Evolutionary conservation across 2,888 invertebrate species (phyloP).

Genomic region (Tipula lateralis): DNA sequence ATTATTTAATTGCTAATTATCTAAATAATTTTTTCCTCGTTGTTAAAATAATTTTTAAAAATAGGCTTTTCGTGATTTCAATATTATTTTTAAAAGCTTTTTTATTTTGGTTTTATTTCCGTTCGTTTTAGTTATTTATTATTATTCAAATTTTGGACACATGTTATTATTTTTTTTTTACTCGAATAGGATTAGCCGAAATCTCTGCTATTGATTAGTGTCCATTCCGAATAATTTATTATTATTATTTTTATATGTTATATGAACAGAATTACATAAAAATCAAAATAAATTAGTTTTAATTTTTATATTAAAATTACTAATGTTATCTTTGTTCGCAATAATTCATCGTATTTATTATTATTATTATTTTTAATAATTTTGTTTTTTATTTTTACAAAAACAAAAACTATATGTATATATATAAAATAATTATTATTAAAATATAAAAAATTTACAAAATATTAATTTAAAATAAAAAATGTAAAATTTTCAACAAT

Average conservation of each 20-base stretch:
- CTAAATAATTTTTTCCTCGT: background rate
- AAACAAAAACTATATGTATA: background rate
- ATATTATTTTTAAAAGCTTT: background rate
- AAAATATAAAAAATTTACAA: background rate
- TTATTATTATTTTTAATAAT: constrained; percentile 25
- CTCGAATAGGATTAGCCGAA: background rate
- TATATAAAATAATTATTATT: background rate
- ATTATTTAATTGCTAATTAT: background rate
- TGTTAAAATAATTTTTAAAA: constrained; percentile 20
- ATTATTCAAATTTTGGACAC: background rate
- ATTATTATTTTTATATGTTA: background rate
- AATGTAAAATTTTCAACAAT: constrained; percentile 30
- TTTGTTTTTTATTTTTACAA: constrained; percentile 27
- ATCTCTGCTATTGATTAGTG: background rate
- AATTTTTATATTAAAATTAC: background rate
- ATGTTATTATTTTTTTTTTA: background rate
- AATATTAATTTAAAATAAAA: background rate
- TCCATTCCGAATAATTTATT: background rate
- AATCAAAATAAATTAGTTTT: background rate
- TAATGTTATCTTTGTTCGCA: constrained; percentile 20
- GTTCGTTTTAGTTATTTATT: background rate
- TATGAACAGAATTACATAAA: background rate
- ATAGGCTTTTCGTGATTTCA: constrained; percentile 21
- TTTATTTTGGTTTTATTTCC: background rate
- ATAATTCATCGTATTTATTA: constrained; percentile 20